Conservation (phyloP, 1,140 invertebrate genomes). For the Mycetomoellerius zeteki region DNA sequence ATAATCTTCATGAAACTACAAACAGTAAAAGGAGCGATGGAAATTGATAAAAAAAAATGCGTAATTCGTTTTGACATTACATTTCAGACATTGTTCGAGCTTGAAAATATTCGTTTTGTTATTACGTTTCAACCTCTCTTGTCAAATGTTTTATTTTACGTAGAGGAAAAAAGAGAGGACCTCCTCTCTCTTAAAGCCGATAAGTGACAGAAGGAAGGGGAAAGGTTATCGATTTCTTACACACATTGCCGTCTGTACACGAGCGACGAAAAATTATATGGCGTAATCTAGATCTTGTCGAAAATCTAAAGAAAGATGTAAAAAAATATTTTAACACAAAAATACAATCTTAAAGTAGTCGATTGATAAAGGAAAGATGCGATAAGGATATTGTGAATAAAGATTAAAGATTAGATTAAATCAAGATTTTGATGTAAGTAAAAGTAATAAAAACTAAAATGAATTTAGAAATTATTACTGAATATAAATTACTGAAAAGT, state of each 20-base stretch:
- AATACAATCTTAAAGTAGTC: background rate
- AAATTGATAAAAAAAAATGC: background rate
- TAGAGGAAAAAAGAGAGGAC: background rate
- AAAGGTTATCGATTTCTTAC: conserved; percentile 68
- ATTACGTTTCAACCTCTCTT: background rate
- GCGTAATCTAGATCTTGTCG: background rate
- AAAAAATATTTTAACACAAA: background rate
- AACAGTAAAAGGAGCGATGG: background rate
- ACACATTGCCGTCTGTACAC: conserved; percentile 62
- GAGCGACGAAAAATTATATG: background rate
- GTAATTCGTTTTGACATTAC: background rate
- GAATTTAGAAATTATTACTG: background rate
- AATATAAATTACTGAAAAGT: background rate
- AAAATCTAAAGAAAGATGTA: background rate
- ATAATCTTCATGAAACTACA: background rate
- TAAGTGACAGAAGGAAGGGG: background rate
- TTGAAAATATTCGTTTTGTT: background rate
- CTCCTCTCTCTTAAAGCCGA: background rate
- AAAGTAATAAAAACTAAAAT: background rate
- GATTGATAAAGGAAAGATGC: background rate
- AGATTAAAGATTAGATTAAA: background rate
- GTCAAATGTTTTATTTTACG: conserved; percentile 45
- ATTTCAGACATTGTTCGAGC: background rate
- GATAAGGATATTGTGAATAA: background rate
- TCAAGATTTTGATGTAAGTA: background rate